Evolutionary conservation across 2,888 invertebrate genomes (phyloP).

Genomic region (Sarcophaga variegata): DNA sequence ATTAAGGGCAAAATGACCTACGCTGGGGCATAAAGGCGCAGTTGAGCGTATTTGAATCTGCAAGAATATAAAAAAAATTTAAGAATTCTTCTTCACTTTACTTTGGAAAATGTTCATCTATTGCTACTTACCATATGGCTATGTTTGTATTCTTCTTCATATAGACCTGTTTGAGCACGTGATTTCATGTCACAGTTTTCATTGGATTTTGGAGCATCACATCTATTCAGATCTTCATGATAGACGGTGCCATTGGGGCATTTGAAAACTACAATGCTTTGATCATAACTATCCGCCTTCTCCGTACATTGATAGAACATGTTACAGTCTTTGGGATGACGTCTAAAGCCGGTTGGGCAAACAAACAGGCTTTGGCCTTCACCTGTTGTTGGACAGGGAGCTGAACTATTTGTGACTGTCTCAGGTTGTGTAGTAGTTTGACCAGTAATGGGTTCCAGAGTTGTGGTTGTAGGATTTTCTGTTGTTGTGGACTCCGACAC

Average conservation of each 20-base stretch:
- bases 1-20: slow-evolving; percentile 88
- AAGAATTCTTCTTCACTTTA: neutral
- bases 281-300: slow-evolving; percentile 85
- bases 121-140: slow-evolving; percentile 75
- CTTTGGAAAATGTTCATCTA: neutral
- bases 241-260: slow-evolving; percentile 91
- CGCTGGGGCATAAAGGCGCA: slow-evolving; percentile 85
- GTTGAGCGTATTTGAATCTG: slow-evolving; percentile 85
- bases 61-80: slow-evolving; percentile 69
- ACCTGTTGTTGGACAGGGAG: slow-evolving; percentile 76
- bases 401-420: slow-evolving; percentile 57
- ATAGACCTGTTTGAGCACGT: slow-evolving; percentile 71
- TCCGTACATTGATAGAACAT: slow-evolving; percentile 92
- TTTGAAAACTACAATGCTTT: slow-evolving; percentile 88
- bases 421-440: slow-evolving; percentile 65
- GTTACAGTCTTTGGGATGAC: slow-evolving; percentile 92
- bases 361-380: slow-evolving; percentile 88
- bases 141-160: slow-evolving; percentile 74
- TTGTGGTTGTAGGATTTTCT: slow-evolving; percentile 68
- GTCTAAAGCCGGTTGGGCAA: slow-evolving; percentile 91
- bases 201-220: slow-evolving; percentile 85
- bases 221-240: slow-evolving; percentile 88
- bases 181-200: slow-evolving; percentile 76
- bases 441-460: slow-evolving; percentile 59
- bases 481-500: slow-evolving; percentile 49